Percentiles rank a stretch among this genome's conserved stretches.
Evolutionary conservation across 2,797 vertebrate species (phyloP).

Genomic region (Lateolabrax maculatus): DNA sequence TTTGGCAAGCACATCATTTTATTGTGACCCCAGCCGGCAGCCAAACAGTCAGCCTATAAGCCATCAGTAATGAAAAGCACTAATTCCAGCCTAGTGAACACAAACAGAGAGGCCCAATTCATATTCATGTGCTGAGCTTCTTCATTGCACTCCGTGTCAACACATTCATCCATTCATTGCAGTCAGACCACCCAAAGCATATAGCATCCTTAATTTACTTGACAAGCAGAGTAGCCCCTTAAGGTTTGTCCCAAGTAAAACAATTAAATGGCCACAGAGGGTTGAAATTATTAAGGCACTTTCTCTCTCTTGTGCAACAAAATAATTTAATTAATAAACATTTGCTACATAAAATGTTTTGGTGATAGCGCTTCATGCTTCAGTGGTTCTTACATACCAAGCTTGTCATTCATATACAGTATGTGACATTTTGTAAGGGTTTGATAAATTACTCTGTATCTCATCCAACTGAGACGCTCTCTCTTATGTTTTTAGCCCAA

Average conservation of each 20-base stretch:
- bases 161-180: constrained; percentile 70
- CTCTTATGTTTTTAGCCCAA: constrained; percentile 49
- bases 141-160: constrained; percentile 66
- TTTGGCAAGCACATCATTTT: constrained; percentile 86
- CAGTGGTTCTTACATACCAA: constrained; percentile 27
- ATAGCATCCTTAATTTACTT: constrained; percentile 55
- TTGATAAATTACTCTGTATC: constrained; percentile 64
- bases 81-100: constrained; percentile 81
- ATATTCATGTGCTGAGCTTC: constrained; percentile 70
- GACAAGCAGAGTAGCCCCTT: constrained; percentile 51
- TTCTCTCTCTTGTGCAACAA: constrained; percentile 3
- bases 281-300: constrained; percentile 22
- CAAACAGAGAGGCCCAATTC: constrained; percentile 68
- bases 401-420: constrained; percentile 38
- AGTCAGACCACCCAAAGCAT: constrained; percentile 56
- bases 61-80: constrained; percentile 85
- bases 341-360: neutral
- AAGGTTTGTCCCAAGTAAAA: constrained; percentile 57
- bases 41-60: constrained; percentile 79
- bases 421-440: constrained; percentile 41
- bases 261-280: constrained; percentile 52
- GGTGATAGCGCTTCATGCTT: neutral
- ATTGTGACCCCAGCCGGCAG: constrained; percentile 82
- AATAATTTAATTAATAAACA: constrained; percentile 16
- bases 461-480: constrained; percentile 42